Evolutionary conservation across 2,888 invertebrate species (phyloP).

Genomic region (Drosophila testacea): DNA sequence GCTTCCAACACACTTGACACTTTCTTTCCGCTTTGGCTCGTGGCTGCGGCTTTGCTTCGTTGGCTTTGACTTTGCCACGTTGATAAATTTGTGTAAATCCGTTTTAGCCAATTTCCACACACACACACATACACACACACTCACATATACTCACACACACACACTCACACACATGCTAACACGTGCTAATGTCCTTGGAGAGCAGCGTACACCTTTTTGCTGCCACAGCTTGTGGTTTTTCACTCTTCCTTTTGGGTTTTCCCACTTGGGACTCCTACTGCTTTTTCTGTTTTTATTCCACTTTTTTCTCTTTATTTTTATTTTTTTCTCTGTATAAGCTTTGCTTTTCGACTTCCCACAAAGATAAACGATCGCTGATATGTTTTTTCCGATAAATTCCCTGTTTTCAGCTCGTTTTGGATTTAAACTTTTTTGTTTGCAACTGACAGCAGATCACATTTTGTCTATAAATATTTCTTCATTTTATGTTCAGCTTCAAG

Average conservation of each 20-base stretch:
- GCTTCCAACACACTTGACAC: slow-evolving; percentile 74
- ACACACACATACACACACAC: slow-evolving; percentile 32
- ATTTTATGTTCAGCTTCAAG: neutral
- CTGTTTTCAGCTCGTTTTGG: slow-evolving; percentile 20
- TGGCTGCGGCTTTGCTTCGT: slow-evolving; percentile 66
- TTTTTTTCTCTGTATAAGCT: slow-evolving; percentile 10
- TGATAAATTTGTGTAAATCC: slow-evolving; percentile 83
- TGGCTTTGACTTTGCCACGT: slow-evolving; percentile 73
- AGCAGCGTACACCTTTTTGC: slow-evolving; percentile 70
- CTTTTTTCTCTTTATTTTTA: slow-evolving; percentile 8
- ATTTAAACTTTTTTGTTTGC: neutral
- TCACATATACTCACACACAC: slow-evolving; percentile 9
- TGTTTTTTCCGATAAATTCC: slow-evolving; percentile 60
- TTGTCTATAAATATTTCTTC: neutral
- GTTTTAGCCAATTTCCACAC: slow-evolving; percentile 80
- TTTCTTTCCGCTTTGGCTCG: slow-evolving; percentile 69
- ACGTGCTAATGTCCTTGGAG: slow-evolving; percentile 76
- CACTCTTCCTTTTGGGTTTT: slow-evolving; percentile 32
- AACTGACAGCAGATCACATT: neutral
- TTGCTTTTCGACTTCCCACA: slow-evolving; percentile 1
- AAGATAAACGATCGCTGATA: slow-evolving; percentile 74
- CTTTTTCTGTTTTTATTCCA: slow-evolving; percentile 4
- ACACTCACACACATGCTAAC: slow-evolving; percentile 19
- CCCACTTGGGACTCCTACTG: slow-evolving; percentile 41
- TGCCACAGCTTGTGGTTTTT: slow-evolving; percentile 61